Evolutionary conservation across 2,888 invertebrate genomes (phyloP).

Genomic region (Cephus rjabovi): DNA sequence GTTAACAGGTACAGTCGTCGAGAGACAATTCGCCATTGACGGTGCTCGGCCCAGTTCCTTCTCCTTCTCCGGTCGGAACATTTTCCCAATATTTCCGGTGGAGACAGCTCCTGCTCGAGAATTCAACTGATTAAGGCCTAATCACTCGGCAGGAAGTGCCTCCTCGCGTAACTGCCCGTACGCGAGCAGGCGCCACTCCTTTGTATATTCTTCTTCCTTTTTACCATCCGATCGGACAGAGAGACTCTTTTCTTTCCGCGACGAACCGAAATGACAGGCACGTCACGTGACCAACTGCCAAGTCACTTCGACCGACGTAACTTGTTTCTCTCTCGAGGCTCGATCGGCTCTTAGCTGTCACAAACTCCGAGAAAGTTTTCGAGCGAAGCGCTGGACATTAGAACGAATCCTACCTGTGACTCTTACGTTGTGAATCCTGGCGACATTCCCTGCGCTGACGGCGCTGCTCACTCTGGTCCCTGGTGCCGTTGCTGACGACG

Average conservation of each 20-base stretch:
- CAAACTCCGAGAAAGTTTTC: no score
- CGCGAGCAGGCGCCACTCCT: no score
- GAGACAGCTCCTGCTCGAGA: slow-evolving; percentile 49
- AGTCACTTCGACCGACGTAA: no score
- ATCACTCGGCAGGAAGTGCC: no score
- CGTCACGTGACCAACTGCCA: no score
- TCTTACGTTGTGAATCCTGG: slow-evolving; percentile 51
- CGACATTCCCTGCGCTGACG: slow-evolving; percentile 55
- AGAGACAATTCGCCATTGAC: slow-evolving; percentile 69
- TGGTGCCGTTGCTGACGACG: slow-evolving; percentile 35
- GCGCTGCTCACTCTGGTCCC: slow-evolving; percentile 54
- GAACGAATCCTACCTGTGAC: slow-evolving; percentile 47
- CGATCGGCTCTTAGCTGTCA: not conserved
- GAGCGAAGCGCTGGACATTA: not conserved
- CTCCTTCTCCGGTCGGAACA: slow-evolving; percentile 40
- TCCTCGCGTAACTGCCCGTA: no score
- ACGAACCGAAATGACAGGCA: no score
- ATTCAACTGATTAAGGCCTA: no score
- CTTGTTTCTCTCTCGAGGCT: not conserved
- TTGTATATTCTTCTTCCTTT: no score
- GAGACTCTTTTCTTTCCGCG: not conserved
- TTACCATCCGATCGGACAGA: not conserved
- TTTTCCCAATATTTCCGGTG: slow-evolving; percentile 55
- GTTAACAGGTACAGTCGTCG: slow-evolving; percentile 78
- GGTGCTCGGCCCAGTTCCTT: slow-evolving; percentile 62